Evolutionary conservation across 2,797 vertebrate species (phyloP).

Genomic region (Garrulus glandarius): DNA sequence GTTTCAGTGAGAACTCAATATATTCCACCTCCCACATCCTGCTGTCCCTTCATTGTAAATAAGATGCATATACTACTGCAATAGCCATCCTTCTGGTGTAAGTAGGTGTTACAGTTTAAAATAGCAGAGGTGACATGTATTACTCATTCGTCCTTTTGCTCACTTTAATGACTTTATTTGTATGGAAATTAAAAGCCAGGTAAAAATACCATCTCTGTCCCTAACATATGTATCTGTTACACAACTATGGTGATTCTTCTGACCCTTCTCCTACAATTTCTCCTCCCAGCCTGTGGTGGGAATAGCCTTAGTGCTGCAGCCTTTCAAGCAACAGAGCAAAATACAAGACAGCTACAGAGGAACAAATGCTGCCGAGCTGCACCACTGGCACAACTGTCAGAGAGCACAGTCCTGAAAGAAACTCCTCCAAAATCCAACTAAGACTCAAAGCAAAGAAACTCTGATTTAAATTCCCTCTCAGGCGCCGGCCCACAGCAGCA

Average conservation of each 20-base stretch:
- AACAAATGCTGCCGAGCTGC: background rate
- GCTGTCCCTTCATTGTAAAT: background rate
- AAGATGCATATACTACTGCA: background rate
- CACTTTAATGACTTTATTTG: background rate
- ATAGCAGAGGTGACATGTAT: constrained; percentile 19
- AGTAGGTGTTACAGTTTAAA: constrained; percentile 23
- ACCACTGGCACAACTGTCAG: background rate
- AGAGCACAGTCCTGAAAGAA: background rate
- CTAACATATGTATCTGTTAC: background rate
- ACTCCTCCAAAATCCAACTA: background rate
- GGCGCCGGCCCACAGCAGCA: background rate
- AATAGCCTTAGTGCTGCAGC: background rate
- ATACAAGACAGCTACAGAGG: background rate
- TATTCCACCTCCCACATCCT: background rate
- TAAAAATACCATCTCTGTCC: constrained; percentile 8
- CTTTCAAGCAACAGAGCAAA: background rate
- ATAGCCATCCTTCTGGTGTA: background rate
- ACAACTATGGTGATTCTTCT: background rate
- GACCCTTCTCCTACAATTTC: background rate
- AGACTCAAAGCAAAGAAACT: constrained; percentile 6
- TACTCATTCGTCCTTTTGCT: constrained; percentile 34
- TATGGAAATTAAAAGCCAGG: constrained; percentile 32
- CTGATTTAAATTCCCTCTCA: background rate
- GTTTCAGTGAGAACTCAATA: background rate
- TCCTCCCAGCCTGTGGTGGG: background rate